Conservation (phyloP, 2,113 vertebrate species). For the Antigone vipio region DNA sequence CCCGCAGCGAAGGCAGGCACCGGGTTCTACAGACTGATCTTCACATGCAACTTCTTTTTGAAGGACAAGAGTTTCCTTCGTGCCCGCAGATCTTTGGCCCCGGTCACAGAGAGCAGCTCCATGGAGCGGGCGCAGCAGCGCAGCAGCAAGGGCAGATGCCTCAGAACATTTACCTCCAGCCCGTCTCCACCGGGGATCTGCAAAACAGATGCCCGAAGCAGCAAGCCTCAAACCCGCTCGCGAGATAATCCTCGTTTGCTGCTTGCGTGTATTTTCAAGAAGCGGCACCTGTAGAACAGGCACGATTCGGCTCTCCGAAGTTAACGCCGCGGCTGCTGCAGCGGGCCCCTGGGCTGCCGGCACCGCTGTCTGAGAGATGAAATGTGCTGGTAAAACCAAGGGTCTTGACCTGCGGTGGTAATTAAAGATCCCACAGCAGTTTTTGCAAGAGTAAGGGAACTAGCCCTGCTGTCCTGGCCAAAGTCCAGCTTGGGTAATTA, state of each 20-base stretch:
- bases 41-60: fast-evolving
- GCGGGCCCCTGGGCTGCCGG: background rate
- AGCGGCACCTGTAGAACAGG: background rate
- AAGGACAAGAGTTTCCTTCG: background rate
- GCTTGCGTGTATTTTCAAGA: background rate
- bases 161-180: background rate
- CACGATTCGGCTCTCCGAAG: fast-evolving
- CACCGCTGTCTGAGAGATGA: background rate
- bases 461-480: background rate
- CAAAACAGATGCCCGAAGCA: background rate
- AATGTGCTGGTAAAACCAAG: background rate
- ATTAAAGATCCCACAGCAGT: background rate
- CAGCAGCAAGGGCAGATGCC: background rate
- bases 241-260: background rate
- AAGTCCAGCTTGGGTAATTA: background rate
- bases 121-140: background rate
- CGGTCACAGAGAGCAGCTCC: background rate
- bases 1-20: background rate
- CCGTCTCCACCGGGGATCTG: background rate
- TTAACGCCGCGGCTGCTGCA: fast-evolving
- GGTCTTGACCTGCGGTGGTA: background rate
- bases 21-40: too few relatives aligned
- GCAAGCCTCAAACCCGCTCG: background rate
- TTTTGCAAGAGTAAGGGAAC: background rate
- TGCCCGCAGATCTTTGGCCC: background rate